Evolutionary conservation across 2,888 invertebrate genomes (phyloP).

Genomic region (Schizotus pectinicornis): DNA sequence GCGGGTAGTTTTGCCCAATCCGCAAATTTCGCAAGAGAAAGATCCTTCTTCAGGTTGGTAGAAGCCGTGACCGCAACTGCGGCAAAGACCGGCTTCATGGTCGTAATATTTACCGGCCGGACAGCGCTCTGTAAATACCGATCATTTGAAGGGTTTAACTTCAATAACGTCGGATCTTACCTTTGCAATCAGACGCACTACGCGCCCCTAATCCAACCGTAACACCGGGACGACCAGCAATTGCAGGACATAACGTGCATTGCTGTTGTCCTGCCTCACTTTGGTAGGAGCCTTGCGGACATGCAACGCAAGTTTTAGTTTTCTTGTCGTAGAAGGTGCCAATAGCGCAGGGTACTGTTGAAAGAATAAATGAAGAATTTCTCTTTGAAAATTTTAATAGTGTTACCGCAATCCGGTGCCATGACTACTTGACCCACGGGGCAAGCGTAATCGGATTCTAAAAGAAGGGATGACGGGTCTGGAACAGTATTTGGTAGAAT

Average conservation of each 20-base stretch:
- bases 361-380: slow-evolving; percentile 24
- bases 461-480: slow-evolving; percentile 84
- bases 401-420: slow-evolving; percentile 88
- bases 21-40: slow-evolving; percentile 87
- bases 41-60: slow-evolving; percentile 92
- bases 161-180: slow-evolving; percentile 52
- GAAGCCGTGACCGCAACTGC: slow-evolving; percentile 92
- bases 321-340: slow-evolving; percentile 84
- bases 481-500: slow-evolving; percentile 94
- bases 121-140: slow-evolving; percentile 74
- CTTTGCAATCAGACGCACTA: slow-evolving; percentile 88
- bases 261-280: slow-evolving; percentile 89
- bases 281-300: slow-evolving; percentile 90
- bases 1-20: slow-evolving; percentile 89
- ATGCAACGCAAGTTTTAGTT: slow-evolving; percentile 80
- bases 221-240: slow-evolving; percentile 88
- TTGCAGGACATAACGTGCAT: slow-evolving; percentile 88
- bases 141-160: not conserved
- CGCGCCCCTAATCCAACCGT: slow-evolving; percentile 87
- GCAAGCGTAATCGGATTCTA: slow-evolving; percentile 93
- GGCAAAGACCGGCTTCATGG: slow-evolving; percentile 84
- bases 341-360: slow-evolving; percentile 83
- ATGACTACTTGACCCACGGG: slow-evolving; percentile 92
- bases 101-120: slow-evolving; percentile 95
- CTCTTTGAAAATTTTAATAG: not conserved